Percentiles rank a stretch among this genome's conserved stretches.
Conservation (phyloP, 2,888 invertebrate genomes). For the Idaea dimidiata region DNA sequence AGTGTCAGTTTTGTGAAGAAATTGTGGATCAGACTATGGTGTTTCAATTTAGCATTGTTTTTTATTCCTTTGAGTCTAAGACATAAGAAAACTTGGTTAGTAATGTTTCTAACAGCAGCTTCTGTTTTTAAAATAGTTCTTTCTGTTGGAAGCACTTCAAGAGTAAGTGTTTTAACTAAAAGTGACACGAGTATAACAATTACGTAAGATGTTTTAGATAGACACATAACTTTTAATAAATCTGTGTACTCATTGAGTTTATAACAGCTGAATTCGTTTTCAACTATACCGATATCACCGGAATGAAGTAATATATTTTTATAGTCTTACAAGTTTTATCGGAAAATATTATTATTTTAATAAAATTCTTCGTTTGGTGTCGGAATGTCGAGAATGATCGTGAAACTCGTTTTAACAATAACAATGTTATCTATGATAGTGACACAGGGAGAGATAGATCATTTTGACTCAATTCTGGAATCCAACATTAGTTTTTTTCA, state of each 20-base stretch:
- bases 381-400: constrained; percentile 9
- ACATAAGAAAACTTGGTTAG: constrained; percentile 45
- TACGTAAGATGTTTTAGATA: constrained; percentile 22
- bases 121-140: constrained; percentile 39
- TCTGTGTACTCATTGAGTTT: constrained; percentile 12
- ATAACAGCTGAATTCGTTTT: neutral
- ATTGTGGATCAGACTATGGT: constrained; percentile 48
- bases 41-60: constrained; percentile 36
- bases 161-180: constrained; percentile 23
- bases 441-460: constrained; percentile 21
- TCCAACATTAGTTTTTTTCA: constrained; percentile 30
- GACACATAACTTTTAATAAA: constrained; percentile 24
- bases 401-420: constrained; percentile 8
- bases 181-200: constrained; percentile 23
- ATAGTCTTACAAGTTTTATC: constrained; percentile 6
- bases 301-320: neutral
- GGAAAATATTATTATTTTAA: neutral
- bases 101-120: constrained; percentile 36
- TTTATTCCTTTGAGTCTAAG: constrained; percentile 38
- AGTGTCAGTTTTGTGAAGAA: constrained; percentile 48
- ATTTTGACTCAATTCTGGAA: constrained; percentile 18
- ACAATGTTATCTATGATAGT: constrained; percentile 11
- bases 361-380: neutral
- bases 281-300: neutral
- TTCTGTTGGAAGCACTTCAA: constrained; percentile 35